Percentiles rank a stretch among this genome's conserved stretches.
These are phyloP conservation scores for Potorous gilbertii DNA, from an alignment of 2,797 vertebrate species.

Conservation along the genomic window DNA sequence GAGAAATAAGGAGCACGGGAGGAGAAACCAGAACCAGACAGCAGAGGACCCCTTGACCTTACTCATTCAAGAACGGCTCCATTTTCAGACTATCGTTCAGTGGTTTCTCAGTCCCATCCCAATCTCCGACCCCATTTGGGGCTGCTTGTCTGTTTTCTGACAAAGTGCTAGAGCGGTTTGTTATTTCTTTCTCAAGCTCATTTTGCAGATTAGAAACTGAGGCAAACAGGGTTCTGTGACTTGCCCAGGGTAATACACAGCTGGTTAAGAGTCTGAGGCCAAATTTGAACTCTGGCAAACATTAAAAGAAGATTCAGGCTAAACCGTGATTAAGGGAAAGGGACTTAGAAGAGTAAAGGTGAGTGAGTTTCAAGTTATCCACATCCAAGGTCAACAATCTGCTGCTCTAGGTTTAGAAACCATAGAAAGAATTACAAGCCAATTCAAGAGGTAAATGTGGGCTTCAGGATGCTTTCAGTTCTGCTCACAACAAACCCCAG, in stretches of 20 bases:
- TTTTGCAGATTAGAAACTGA: background rate
- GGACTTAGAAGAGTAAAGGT: background rate
- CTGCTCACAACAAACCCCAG: background rate
- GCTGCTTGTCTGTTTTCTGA: no score
- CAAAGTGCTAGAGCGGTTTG: background rate
- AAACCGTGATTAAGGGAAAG: background rate
- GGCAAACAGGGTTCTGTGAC: background rate
- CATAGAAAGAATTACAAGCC: background rate
- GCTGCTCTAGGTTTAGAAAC: background rate
- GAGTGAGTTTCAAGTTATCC: background rate
- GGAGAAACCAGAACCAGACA: background rate
- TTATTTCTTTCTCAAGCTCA: background rate
- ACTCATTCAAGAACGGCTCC: background rate
- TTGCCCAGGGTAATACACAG: no score
- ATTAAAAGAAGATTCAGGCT: background rate
- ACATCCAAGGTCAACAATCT: background rate
- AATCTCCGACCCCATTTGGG: background rate
- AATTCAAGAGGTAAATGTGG: background rate
- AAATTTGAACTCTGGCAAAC: background rate
- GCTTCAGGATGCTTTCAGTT: background rate
- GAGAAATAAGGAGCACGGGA: background rate
- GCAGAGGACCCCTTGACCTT: constrained; percentile 14
- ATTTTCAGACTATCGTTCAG: background rate
- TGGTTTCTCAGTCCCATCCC: background rate
- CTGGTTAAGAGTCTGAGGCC: no score